phyloP scores from a whole-genome alignment of 2,113 vertebrate species.

The Sander lucioperca region DNA sequence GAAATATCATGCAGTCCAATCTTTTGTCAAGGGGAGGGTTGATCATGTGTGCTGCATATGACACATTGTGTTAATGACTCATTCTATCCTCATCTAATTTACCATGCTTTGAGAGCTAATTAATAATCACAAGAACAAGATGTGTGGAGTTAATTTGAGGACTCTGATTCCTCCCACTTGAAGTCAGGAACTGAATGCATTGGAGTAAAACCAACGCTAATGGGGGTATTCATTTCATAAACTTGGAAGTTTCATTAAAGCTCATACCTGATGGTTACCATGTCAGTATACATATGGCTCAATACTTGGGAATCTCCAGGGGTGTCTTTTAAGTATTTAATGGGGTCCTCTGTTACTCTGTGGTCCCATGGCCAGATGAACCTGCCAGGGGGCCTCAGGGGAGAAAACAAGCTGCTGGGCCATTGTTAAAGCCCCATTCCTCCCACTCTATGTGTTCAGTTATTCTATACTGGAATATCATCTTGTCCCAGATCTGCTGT shows the following conservation, averaged over 20 bases:
- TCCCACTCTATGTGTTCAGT: too few species aligned
- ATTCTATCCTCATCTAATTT: neutral
- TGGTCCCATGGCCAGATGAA: neutral
- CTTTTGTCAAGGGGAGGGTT: neutral
- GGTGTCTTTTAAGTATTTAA: too few species aligned
- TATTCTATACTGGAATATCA: too few species aligned
- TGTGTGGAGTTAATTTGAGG: neutral
- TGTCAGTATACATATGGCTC: neutral
- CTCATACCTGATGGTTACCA: neutral
- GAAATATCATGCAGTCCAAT: neutral
- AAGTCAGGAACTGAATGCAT: neutral
- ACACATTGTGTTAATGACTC: neutral
- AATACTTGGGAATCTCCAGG: neutral
- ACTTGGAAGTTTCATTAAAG: neutral
- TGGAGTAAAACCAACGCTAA: neutral
- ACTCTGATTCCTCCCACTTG: neutral
- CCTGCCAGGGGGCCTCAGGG: neutral
- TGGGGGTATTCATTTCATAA: too few species aligned
- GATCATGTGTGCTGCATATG: conserved; percentile 26
- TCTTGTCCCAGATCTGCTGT: too few species aligned
- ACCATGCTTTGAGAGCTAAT: conserved; percentile 10
- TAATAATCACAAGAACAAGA: neutral
- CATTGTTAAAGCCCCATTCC: neutral
- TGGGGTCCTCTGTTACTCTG: neutral
- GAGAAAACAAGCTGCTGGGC: neutral